Evolutionary conservation across 2,888 invertebrate genomes (phyloP), one percentile per base, ranked within the genome.

Genomic region (Torymus aiolomorphi): DNA sequence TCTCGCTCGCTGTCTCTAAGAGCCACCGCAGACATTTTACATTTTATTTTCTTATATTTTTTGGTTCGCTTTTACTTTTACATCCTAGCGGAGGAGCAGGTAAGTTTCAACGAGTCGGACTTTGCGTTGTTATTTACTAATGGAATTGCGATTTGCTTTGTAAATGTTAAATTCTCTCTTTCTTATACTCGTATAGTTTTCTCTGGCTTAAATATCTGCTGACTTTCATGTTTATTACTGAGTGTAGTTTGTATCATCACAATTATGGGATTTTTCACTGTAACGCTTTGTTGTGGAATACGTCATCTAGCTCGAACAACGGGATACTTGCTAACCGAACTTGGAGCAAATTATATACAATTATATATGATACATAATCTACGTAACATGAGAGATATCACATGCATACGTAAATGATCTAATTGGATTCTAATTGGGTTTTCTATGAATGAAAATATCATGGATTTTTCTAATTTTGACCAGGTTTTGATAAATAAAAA

Each of bases 171-270:
- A 20, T 67, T 67, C 56, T 61, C n/a, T 42, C 24, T 52, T 71
- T 51, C n/a, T 57, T 18, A 42, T 31, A 57, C 57, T 76, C 31
- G n/a, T 63, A 57, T 67, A 54, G 51, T 59, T 42, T 42, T 42
- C 70, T 76, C 56, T 80, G 71, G 5, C 70, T 79, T 76, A 80
- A 56, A 61, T 76, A 76, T 52, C 61, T 62, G 71, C 61, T 71
- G 81, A 81, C 81, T 81, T 81, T 81, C 81, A 81, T 78, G 62
- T 63, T 73, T 59, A 76, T 65, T 63, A 65, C 59, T 74, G 72
- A 81, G 72, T 80, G 42, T 69, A 76, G 70, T 72, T 71, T 59
- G 56, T 57, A 69, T 72, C 76, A 81, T 81, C 81, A 81, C 81
- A 78, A 75, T 81, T 67, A 51, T 67, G 49, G 31, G 14, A 71